Conservation (phyloP, 1,140 invertebrate species). For the Mesaphorura yosii region DNA sequence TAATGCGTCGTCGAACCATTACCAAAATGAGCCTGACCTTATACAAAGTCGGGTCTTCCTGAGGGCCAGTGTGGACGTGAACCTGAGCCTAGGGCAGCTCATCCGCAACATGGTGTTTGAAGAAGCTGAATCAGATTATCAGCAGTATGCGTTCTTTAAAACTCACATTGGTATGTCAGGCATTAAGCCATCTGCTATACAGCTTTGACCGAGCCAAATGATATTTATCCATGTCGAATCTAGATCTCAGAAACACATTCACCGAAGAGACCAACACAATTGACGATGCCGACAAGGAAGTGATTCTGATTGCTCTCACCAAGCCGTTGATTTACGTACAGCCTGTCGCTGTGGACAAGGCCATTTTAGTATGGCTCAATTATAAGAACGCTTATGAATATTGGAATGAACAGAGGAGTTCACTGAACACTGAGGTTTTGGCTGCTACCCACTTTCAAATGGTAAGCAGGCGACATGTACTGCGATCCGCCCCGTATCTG, state of each 20-base stretch:
- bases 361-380: constrained; percentile 93
- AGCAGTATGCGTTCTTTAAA: constrained; percentile 94
- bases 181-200: background rate
- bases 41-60: constrained; percentile 58
- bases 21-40: no score
- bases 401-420: constrained; percentile 89
- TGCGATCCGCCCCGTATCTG: background rate
- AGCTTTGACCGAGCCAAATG: background rate
- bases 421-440: constrained; percentile 72
- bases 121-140: constrained; percentile 91
- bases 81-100: constrained; percentile 85
- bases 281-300: constrained; percentile 64
- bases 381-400: constrained; percentile 98
- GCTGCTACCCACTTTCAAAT: constrained; percentile 50
- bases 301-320: constrained; percentile 80
- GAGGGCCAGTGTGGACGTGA: constrained; percentile 85
- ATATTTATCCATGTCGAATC: background rate
- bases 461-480: no score
- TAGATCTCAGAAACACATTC: constrained; percentile 60
- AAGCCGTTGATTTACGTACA: constrained; percentile 88
- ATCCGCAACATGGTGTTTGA: constrained; percentile 88
- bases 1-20: constrained; percentile 10
- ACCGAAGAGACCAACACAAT: constrained; percentile 81
- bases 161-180: constrained; percentile 65
- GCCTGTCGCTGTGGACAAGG: constrained; percentile 88